Evolutionary conservation across 2,797 vertebrate genomes (phyloP).

Genomic region (Melanotaenia nigrans): DNA sequence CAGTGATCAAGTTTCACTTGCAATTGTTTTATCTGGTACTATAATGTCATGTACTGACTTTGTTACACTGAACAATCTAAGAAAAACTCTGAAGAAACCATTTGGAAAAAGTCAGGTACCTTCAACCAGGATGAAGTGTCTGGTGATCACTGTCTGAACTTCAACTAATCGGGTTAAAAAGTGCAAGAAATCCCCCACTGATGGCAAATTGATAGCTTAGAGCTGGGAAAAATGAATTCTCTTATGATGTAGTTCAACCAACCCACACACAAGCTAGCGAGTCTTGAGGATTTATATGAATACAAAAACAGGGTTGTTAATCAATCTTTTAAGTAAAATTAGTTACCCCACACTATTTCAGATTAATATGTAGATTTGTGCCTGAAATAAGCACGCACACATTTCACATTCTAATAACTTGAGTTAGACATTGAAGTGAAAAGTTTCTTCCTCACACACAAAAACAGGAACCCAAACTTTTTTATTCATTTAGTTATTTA

Average conservation of each 20-base stretch:
- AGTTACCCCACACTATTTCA: slow-evolving; percentile 9
- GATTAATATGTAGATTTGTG: slow-evolving; percentile 1
- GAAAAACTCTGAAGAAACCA: slow-evolving; percentile 1
- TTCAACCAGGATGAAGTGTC: slow-evolving; percentile 4
- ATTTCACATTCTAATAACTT: slow-evolving; percentile 9
- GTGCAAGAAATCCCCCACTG: neutral
- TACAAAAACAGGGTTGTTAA: neutral
- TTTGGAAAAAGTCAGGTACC: slow-evolving; percentile 11
- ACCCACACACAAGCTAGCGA: neutral
- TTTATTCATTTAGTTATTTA: neutral
- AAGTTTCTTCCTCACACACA: neutral
- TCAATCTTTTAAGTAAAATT: neutral
- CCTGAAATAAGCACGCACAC: slow-evolving; percentile 21
- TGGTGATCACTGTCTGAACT: neutral
- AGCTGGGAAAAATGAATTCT: too few species aligned
- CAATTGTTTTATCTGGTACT: slow-evolving; percentile 17
- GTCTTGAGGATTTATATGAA: neutral
- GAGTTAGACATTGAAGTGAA: neutral
- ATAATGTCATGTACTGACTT: slow-evolving; percentile 10
- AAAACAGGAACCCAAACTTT: neutral
- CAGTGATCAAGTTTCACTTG: slow-evolving; percentile 17
- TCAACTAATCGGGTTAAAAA: neutral
- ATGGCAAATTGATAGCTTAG: neutral
- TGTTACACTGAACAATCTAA: slow-evolving; percentile 5
- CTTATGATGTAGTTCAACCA: neutral